Evolutionary conservation across 1,140 invertebrate species (phyloP), one percentile per base, ranked within the genome.

Genomic region (Arion vulgaris): DNA sequence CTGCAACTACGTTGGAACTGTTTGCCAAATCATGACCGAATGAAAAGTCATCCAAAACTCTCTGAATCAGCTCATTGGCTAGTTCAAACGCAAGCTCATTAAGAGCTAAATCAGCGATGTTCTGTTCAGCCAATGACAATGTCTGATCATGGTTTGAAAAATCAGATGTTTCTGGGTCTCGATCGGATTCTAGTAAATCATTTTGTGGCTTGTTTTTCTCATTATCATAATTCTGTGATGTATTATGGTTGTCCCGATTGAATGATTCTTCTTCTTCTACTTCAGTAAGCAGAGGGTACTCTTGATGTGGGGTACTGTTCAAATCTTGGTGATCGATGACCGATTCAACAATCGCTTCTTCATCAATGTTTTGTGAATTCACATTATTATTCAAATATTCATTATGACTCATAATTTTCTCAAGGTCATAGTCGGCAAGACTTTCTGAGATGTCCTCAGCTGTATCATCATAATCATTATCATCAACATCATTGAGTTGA

Each of bases 51-150:
- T 89, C 87, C 53, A 89, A 71, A 11, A 85, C 87, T 26, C 86
- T 83, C 49, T 88, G 84, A 28, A 89, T 88, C 26, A 89, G 81
- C 19, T 89, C 86, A 51, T 84, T 83, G 36, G 88, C 86, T 1
- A 87, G 51, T 17, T 85, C 84, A 83, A 77, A 86, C 11, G 87
- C 87, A n/a, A 86, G 81, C 45, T 86, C 85, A 19, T 83, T 69
- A 11, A 88, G 57, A n/a, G 79, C 82, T 7, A 51, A 36, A n/a
- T 85, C 86, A 7, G 75, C 74, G 7, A 57, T 38, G 9, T 39
- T 66, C 66, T 66, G 49, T 17, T 75, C 80, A 15, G 15, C 53
- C 34, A 34, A 23, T 57, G 53, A 19, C 15, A 57, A 9, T 23
- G 53, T 23, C 23, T 9, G 9, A 57, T 57, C 53, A 5, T 23